Percentiles rank a stretch among this genome's conserved stretches.
Evolutionary conservation across 2,888 invertebrate genomes (phyloP).

Genomic region (Chrysodeixis includens): DNA sequence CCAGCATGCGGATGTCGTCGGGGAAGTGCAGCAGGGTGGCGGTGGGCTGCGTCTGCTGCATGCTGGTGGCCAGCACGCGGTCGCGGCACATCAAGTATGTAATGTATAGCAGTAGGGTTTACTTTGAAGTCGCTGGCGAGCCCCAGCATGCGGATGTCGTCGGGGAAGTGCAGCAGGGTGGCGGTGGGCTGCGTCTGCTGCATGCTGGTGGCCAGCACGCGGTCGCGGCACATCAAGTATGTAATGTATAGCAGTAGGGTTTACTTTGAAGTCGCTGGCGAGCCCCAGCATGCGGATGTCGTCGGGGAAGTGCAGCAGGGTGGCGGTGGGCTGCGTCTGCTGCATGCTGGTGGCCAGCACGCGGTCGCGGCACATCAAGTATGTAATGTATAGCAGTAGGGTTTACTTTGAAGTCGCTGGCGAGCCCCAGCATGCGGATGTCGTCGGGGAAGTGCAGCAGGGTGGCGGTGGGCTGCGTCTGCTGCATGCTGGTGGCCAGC

Average conservation of each 20-base stretch:
- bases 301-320: conserved; percentile 92
- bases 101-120: no score
- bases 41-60: conserved; percentile 92
- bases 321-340: conserved; percentile 90
- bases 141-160: conserved; percentile 93
- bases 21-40: conserved; percentile 91
- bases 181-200: conserved; percentile 91
- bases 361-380: conserved; percentile 93
- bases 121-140: conserved; percentile 97
- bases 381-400: no score
- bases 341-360: conserved; percentile 93
- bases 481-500: conserved; percentile 92
- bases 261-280: conserved; percentile 95
- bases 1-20: conserved; percentile 93
- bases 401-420: conserved; percentile 96
- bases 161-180: conserved; percentile 91
- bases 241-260: no score
- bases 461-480: conserved; percentile 90
- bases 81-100: no score
- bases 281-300: conserved; percentile 94
- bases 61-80: conserved; percentile 92
- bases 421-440: conserved; percentile 93
- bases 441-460: conserved; percentile 92
- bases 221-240: conserved; percentile 94
- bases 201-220: conserved; percentile 93